Evolutionary conservation across 1,140 invertebrate genomes (phyloP), one percentile per base, ranked within the genome.

Genomic region (Drosophila repletoides): DNA sequence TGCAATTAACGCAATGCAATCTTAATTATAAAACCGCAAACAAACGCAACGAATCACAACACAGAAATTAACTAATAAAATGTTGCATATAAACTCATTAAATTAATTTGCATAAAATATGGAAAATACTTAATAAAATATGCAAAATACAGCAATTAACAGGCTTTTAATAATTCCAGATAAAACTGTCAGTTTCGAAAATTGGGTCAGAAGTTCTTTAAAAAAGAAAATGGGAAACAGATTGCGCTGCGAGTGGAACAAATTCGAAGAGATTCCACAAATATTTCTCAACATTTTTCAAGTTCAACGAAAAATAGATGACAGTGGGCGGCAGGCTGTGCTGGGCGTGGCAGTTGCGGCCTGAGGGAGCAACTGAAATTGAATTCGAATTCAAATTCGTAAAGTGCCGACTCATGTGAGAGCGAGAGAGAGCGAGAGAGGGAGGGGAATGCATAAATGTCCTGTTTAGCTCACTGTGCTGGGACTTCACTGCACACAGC

Each of bases 301-400:
- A 84, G 80, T 84, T 86, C 74, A 84, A n/a, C n/a, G n/a, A n/a
- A 60, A 60, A 60, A 67, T 55, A 63, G 41, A 29, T 79, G 74
- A 74, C 79, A 83, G 55, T 21, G 28, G 2, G 2, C 26, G 12
- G 19, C 12, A 6, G 55, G 22, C 15, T 10, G 26, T 12, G n/a
- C n/a, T n/a, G n/a, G n/a, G n/a, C n/a, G n/a, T n/a, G n/a, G n/a
- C n/a, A n/a, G n/a, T n/a, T 17, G 49, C 51, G 58, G 56, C 58
- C 34, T 60, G 61, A n/a, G n/a, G 51, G 75, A 76, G 58, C 66
- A 68, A 55, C 53, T 69, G 61, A 72, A 83, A 83, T 86, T 84
- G 75, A 86, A 84, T 84, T 77, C 79, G 75, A 86, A 84, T 84
- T 77, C 79, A 83, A 84, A 83, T 79, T 74, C 65, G 60, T 64